Base-by-base conservation (phyloP, 2,888 invertebrate species). In the Trissolcus brochymenae region DNA sequence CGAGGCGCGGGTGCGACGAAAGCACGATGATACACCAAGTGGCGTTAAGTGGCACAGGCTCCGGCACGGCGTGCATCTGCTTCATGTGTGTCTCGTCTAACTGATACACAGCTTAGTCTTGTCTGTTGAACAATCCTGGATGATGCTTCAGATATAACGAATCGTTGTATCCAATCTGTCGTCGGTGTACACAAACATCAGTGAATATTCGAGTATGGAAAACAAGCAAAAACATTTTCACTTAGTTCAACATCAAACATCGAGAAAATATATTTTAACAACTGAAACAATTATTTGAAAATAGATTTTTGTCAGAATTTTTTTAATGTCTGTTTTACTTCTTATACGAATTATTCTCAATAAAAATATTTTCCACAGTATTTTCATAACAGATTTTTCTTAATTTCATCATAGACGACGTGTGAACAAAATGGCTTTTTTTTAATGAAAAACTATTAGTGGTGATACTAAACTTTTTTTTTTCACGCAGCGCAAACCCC, bases 31-130 rank as follows among this genome's bases (percentile, higher is more conserved):
- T 74, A 78, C 79, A 81, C 73, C 83, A 85, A 85, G 84, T 84
- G 84, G 83, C 83, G 85, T 85, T 85, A 86, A 86, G 85, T 86
- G 84, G 84, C 71, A 60, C 73, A 76, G 82, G 82, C 84, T 83
- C 83, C 81, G 60, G 29, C 61, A 35, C 62, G 84, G 67, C 83
- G 82, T 72, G 73, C 76, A 76, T 77, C 66, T 80, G 67, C 62
- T 65, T 66, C 56, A 21, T 65, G 54, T 70, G 29, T 50, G 73
- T 71, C 50, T 54, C 54, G 54, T 53, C 55, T 72, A 51, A 57
- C 53, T 40, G 40, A 25, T 46, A 55, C 57, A 29, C n/a, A 50
- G 41, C 51, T 40, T 41, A 6, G 16, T 25, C 55, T 59, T 54
- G 35, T 59, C 64, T 19, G 59, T 57, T 59, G 41, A 67, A 67